phyloP scores from a whole-genome alignment of 2,797 vertebrate genomes.

The Spheniscus humboldti region DNA sequence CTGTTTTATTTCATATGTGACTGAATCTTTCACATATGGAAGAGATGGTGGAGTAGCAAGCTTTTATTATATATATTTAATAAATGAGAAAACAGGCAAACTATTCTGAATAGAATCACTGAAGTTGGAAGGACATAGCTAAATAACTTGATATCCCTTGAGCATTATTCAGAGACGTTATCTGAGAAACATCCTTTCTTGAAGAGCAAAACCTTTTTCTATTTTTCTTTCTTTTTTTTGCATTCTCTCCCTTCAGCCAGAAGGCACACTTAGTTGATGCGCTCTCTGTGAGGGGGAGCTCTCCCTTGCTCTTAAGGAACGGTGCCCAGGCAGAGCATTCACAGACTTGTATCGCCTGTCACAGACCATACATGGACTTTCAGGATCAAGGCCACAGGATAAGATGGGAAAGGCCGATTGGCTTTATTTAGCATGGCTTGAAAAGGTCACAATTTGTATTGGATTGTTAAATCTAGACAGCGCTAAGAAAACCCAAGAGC shows the following conservation, averaged over 20 bases:
- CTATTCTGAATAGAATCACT: neutral
- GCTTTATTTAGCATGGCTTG: slow-evolving; percentile 47
- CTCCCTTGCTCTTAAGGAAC: neutral
- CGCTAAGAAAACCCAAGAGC: slow-evolving; percentile 19
- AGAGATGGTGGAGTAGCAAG: neutral
- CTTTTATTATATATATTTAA: neutral
- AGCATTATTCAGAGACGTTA: neutral
- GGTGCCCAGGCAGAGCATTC: neutral
- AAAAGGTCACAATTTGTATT: slow-evolving; percentile 30
- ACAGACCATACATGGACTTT: slow-evolving; percentile 55
- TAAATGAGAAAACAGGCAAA: neutral
- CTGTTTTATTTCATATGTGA: neutral
- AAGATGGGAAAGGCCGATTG: slow-evolving; percentile 7
- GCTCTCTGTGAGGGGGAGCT: neutral
- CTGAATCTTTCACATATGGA: neutral
- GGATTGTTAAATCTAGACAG: slow-evolving; percentile 43
- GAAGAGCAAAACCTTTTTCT: neutral
- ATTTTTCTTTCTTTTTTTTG: neutral
- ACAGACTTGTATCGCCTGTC: neutral
- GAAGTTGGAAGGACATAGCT: neutral
- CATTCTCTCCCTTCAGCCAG: neutral
- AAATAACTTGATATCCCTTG: neutral
- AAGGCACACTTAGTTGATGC: neutral
- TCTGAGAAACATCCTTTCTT: neutral
- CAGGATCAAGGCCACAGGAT: slow-evolving; percentile 1